Base-by-base conservation (phyloP, 23 tunicate species). In the Corella eumyota region DNA sequence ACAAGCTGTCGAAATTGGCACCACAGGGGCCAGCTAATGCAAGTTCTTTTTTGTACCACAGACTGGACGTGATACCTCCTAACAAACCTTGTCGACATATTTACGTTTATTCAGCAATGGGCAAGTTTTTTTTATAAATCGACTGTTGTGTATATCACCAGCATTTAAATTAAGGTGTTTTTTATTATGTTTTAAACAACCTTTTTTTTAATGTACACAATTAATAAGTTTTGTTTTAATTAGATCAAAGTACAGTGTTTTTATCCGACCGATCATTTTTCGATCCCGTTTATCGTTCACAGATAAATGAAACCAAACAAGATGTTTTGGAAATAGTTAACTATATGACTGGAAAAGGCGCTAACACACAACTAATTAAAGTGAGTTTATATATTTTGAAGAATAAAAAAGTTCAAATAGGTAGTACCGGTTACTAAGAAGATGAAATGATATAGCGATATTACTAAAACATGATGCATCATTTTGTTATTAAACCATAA, bases 31-130 rank as follows among this genome's bases (percentile, higher is more conserved):
- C n/a, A n/a, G n/a, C n/a, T n/a, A n/a, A n/a, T n/a, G n/a, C n/a
- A n/a, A n/a, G n/a, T n/a, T n/a, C n/a, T 30, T 81, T 81, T 60
- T 47, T 72, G 1, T 66, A 81, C 55, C 90, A 81, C 45, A 45
- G 90, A 36, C 37, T 81, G 23, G 90, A 81, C 35, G 30, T 81
- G 9, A 45, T 72, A 20, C 69, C 80, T 24, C 74, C 79, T 2
- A 44, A 45, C 2, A 48, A 24, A 6, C 64, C 76, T 5, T 78
- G 86, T 38, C 33, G 27, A 30, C 86, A 78, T 30, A 29, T 29
- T 13, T 32, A 45, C 30, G 34, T 22, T 33, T 60, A 27, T 30
- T 33, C 45, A 17, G 65, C 65, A 2, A 60, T 32, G 15, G 48
- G 48, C 15, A 15, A 15, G 15, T 40, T 9, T 9, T 40, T 40